A percentile compares a stretch with the other conserved stretches of the same genome.
Evolutionary conservation across 37 sponge, comb jelly and placozoan genomes (phyloP).

Genomic region (Beroe forskalii): DNA sequence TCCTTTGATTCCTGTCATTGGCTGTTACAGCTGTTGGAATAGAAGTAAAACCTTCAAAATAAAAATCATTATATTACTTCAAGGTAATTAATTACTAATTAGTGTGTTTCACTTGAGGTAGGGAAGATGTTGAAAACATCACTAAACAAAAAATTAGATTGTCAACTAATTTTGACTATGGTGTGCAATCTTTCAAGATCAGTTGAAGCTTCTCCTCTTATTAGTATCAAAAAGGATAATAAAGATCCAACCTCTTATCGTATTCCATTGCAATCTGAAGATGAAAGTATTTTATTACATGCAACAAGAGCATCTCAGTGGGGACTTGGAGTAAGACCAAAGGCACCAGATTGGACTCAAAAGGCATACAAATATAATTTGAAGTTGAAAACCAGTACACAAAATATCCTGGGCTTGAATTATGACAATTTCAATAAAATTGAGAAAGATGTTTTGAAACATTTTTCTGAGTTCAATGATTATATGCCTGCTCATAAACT

Average conservation of each 20-base stretch:
- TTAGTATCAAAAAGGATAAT: neutral
- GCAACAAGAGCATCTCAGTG: slow-evolving; percentile 10
- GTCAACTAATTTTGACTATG: too few relatives aligned
- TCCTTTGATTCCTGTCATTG: too few relatives aligned
- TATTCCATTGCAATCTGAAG: slow-evolving; percentile 15
- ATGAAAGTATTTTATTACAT: neutral
- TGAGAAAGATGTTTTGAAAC: neutral
- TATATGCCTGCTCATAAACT: neutral
- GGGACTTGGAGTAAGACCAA: neutral
- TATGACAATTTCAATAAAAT: neutral
- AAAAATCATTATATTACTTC: too few relatives aligned
- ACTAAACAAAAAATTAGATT: too few relatives aligned
- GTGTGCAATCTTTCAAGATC: neutral
- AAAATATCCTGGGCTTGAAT: neutral
- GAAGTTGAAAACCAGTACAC: neutral
- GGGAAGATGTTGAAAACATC: too few relatives aligned
- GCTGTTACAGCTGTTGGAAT: too few relatives aligned
- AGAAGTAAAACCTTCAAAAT: too few relatives aligned
- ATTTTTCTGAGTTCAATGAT: slow-evolving; percentile 32
- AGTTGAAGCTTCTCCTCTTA: neutral
- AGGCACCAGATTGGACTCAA: neutral
- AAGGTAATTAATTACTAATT: too few relatives aligned
- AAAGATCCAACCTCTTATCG: slow-evolving; percentile 1
- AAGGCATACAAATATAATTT: neutral
- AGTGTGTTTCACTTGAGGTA: too few relatives aligned